These are phyloP conservation scores for Brenthis daphne DNA, from an alignment of 2,888 invertebrate genomes.

Conservation along the genomic window DNA sequence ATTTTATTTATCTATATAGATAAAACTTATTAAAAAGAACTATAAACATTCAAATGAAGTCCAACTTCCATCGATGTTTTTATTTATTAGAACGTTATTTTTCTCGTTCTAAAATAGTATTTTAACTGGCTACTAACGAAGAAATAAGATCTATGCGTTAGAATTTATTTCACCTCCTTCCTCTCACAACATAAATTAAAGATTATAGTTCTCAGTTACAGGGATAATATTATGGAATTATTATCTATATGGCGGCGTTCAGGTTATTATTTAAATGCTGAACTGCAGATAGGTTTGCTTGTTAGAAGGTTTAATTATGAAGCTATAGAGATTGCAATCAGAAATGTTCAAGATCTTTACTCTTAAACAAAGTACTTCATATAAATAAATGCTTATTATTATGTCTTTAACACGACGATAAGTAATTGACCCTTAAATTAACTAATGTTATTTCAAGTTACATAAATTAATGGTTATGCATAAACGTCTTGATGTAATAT, in stretches of 20 bases:
- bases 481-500: not conserved
- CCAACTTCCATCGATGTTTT: too few species aligned
- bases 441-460: too few species aligned
- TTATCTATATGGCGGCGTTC: slow-evolving; percentile 25
- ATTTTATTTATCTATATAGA: too few species aligned
- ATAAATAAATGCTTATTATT: slow-evolving; percentile 7
- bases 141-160: slow-evolving; percentile 22
- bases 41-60: too few species aligned
- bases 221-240: slow-evolving; percentile 27
- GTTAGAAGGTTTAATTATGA: slow-evolving; percentile 23
- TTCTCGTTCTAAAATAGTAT: slow-evolving; percentile 3
- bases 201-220: slow-evolving; percentile 27
- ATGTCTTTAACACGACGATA: not conserved
- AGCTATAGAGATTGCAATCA: slow-evolving; percentile 20
- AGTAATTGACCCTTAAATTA: too few species aligned
- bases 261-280: slow-evolving; percentile 23
- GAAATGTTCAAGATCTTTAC: slow-evolving; percentile 7
- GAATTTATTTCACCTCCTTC: slow-evolving; percentile 28
- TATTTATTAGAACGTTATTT: too few species aligned
- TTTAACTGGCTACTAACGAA: slow-evolving; percentile 26
- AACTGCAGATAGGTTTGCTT: slow-evolving; percentile 16
- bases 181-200: slow-evolving; percentile 32
- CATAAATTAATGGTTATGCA: too few species aligned
- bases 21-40: too few species aligned
- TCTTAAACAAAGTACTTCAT: slow-evolving; percentile 3